These are phyloP conservation scores for Lanistes nyassanus DNA, from an alignment of 1,140 invertebrate species.

Conservation along the genomic window DNA sequence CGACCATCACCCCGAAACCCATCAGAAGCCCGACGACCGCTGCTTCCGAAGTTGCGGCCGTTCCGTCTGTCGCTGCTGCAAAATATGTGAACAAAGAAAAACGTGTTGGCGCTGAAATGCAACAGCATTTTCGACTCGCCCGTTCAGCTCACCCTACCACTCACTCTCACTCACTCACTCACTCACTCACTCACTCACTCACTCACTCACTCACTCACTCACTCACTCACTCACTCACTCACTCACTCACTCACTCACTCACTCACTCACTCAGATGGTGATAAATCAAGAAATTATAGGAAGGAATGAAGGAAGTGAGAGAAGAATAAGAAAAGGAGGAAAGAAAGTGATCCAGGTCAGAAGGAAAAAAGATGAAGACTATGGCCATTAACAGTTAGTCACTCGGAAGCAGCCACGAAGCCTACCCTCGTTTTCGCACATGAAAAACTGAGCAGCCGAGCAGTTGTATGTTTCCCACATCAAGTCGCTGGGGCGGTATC, in stretches of 20 bases:
- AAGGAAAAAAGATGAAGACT: neutral
- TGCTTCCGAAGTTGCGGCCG: neutral
- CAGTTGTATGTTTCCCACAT: slow-evolving; percentile 25
- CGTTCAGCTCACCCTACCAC: neutral
- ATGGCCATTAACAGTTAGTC: neutral
- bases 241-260: neutral
- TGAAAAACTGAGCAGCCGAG: slow-evolving; percentile 10
- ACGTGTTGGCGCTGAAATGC: neutral
- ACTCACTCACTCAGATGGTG: neutral
- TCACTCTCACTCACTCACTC: too few species aligned
- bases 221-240: neutral
- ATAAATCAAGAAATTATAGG: neutral
- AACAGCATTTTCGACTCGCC: neutral
- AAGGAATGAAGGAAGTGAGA: neutral
- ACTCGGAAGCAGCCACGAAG: neutral
- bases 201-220: neutral
- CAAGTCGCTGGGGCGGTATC: slow-evolving; percentile 12
- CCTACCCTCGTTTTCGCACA: slow-evolving; percentile 22
- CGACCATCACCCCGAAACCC: slow-evolving; percentile 18
- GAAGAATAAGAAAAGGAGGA: neutral
- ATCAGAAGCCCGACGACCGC: neutral
- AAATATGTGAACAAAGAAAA: neutral
- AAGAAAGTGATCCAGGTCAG: slow-evolving; percentile 3
- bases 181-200: neutral
- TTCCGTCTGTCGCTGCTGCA: neutral